Evolutionary conservation across 2,888 invertebrate species (phyloP).

Genomic region (Melipona beecheii): DNA sequence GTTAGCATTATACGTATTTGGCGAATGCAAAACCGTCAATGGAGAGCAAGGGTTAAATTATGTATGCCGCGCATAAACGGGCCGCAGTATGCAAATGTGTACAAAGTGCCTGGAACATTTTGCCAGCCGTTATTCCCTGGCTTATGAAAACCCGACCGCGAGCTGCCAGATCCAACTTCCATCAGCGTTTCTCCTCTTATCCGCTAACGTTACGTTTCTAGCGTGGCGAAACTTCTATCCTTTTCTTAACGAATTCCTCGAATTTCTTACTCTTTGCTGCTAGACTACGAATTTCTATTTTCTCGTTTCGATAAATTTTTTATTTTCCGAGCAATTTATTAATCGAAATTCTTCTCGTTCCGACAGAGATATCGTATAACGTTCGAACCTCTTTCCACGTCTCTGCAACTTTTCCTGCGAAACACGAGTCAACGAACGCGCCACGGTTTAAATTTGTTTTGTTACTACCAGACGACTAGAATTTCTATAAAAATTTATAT

Average conservation of each 20-base stretch:
- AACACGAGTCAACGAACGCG: background rate
- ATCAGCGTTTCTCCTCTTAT: conserved; percentile 5
- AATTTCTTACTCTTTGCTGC: background rate
- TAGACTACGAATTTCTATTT: background rate
- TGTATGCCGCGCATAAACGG: conserved; percentile 67
- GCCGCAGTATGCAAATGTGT: conserved; percentile 78
- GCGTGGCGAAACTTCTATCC: background rate
- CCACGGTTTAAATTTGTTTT: conserved; percentile 66
- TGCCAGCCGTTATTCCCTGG: conserved; percentile 57
- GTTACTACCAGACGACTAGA: too few species aligned
- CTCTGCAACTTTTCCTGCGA: background rate
- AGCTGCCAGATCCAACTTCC: conserved; percentile 39
- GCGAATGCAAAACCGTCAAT: conserved; percentile 51
- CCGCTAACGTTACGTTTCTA: conserved; percentile 5
- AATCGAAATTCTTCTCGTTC: too few species aligned
- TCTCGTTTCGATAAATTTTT: background rate
- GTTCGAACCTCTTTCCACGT: background rate
- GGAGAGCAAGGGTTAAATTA: conserved; percentile 65
- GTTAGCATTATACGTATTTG: conserved; percentile 45
- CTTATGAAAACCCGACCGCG: conserved; percentile 57
- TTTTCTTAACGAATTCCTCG: background rate
- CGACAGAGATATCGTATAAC: too few species aligned
- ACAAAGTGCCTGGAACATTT: conserved; percentile 74
- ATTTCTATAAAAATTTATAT: too few species aligned
- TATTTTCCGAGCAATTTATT: background rate